These are phyloP conservation scores for Aythya fuligula DNA, from an alignment of 2,797 vertebrate genomes.

Conservation along the genomic window DNA sequence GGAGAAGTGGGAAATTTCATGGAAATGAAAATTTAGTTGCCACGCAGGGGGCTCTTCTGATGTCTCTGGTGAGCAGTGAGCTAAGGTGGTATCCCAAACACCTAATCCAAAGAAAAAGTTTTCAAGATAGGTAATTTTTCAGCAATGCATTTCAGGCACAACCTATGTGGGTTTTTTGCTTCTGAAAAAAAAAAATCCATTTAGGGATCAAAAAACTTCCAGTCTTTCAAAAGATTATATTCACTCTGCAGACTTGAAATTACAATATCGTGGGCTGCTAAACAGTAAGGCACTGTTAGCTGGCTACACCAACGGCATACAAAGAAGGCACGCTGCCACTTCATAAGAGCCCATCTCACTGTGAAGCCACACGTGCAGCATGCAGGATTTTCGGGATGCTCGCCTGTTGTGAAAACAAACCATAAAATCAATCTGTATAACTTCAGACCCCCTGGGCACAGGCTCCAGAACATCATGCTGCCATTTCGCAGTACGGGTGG, in stretches of 20 bases:
- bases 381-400: neutral
- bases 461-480: neutral
- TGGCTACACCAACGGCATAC: neutral
- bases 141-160: neutral
- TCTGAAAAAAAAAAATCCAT: conserved; percentile 13
- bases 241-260: conserved; percentile 13
- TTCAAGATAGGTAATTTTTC: conserved; percentile 9
- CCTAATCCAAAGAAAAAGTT: neutral
- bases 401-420: neutral
- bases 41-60: neutral
- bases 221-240: conserved; percentile 13
- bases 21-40: conserved; percentile 21
- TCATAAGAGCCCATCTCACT: neutral
- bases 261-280: neutral
- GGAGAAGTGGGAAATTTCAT: neutral
- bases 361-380: neutral
- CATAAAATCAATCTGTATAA: neutral
- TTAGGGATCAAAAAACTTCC: neutral
- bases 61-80: neutral
- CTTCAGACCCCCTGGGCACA: neutral
- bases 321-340: neutral
- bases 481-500: neutral
- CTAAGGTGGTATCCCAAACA: neutral
- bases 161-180: neutral
- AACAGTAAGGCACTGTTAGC: conserved; percentile 30